These are phyloP conservation scores for Latheticus oryzae DNA, from an alignment of 2,888 invertebrate genomes.

Conservation along the genomic window DNA sequence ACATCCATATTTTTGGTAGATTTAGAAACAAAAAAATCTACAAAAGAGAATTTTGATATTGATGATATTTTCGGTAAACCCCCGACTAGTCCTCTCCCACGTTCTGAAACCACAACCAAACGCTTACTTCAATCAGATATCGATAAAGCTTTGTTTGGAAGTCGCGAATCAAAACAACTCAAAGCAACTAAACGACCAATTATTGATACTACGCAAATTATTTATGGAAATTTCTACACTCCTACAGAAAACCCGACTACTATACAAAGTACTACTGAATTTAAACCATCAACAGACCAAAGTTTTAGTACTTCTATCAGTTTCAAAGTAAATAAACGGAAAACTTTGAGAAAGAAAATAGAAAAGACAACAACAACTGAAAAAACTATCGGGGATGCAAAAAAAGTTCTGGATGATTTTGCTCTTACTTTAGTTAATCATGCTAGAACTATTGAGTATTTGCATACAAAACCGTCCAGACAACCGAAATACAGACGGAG, in stretches of 20 bases:
- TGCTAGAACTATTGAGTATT: slow-evolving; percentile 60
- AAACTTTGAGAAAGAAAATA: no score
- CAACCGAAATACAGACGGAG: slow-evolving; percentile 51
- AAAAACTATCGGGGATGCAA: slow-evolving; percentile 35
- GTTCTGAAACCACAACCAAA: slow-evolving; percentile 36
- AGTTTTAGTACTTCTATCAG: slow-evolving; percentile 69
- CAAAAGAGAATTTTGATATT: slow-evolving; percentile 37
- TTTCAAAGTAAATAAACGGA: slow-evolving; percentile 68
- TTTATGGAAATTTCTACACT: slow-evolving; percentile 58
- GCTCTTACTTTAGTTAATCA: slow-evolving; percentile 64
- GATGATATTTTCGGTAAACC: slow-evolving; percentile 57
- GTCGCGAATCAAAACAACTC: slow-evolving; percentile 34
- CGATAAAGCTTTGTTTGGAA: slow-evolving; percentile 50
- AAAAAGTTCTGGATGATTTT: slow-evolving; percentile 57
- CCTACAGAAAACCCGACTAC: no score
- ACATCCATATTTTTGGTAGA: slow-evolving; percentile 3
- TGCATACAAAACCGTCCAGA: slow-evolving; percentile 48
- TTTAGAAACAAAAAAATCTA: no score
- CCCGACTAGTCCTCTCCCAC: no score
- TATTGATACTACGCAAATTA: no score
- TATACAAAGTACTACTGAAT: slow-evolving; percentile 43
- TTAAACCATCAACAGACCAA: slow-evolving; percentile 62
- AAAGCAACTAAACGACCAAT: slow-evolving; percentile 39
- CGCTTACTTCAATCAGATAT: slow-evolving; percentile 49
- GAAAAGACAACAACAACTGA: slow-evolving; percentile 36